These are phyloP conservation scores for Dinothrombium tinctorium DNA, from an alignment of 1,140 invertebrate species.

Conservation along the genomic window DNA sequence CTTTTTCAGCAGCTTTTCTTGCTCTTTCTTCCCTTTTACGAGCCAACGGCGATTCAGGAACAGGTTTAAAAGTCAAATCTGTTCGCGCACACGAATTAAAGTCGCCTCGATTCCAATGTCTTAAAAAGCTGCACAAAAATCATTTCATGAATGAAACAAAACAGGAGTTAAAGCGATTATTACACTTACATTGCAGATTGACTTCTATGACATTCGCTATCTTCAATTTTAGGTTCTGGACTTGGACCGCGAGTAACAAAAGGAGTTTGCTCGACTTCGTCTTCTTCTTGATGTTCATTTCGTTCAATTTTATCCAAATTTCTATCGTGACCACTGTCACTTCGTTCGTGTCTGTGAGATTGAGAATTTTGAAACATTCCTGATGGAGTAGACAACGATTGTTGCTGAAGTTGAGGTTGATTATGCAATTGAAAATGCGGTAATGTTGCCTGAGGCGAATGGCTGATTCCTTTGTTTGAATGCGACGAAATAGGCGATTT, in stretches of 20 bases:
- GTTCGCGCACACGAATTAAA: slow-evolving; percentile 84
- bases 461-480: not conserved
- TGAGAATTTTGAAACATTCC: not conserved
- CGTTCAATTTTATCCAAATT: slow-evolving; percentile 3
- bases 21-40: slow-evolving; percentile 67
- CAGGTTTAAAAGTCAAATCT: slow-evolving; percentile 83
- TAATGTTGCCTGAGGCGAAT: not conserved
- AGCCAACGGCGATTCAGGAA: slow-evolving; percentile 77
- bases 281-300: slow-evolving; percentile 12
- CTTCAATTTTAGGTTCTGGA: slow-evolving; percentile 73
- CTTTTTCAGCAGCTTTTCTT: slow-evolving; percentile 61
- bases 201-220: slow-evolving; percentile 76
- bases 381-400: not conserved
- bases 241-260: slow-evolving; percentile 40
- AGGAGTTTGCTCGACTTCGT: slow-evolving; percentile 41
- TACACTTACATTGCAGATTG: slow-evolving; percentile 66
- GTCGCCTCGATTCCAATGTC: slow-evolving; percentile 84
- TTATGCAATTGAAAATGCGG: slow-evolving; percentile 3
- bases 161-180: too few relatives aligned
- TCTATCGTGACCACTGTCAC: not conserved
- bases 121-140: slow-evolving; percentile 41
- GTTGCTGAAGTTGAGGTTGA: slow-evolving; percentile 1
- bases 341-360: not conserved
- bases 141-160: slow-evolving; percentile 1
- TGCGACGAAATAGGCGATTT: slow-evolving; percentile 9